Evolutionary conservation across 1,140 invertebrate genomes (phyloP), one percentile per base, ranked within the genome.

Genomic region (Prorops nasuta): DNA sequence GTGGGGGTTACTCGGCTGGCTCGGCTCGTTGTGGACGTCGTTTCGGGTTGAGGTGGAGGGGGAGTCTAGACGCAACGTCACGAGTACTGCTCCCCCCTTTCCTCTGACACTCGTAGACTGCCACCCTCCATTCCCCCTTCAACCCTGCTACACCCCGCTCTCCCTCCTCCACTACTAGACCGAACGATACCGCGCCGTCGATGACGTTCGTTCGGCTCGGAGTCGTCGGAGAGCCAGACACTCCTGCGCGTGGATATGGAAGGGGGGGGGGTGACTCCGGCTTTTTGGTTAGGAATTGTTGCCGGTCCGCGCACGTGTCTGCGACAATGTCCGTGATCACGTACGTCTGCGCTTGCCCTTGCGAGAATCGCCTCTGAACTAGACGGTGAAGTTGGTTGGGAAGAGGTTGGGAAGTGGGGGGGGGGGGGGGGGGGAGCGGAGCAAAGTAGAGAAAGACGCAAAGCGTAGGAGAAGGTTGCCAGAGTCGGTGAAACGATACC

Each of bases 21-120:
- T 28, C 24, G 24, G 54, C 47, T 46, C 57, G 61, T 55, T 53
- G 51, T 49, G 46, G 54, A 46, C 68, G 63, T 69, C 61, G 69
- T 70, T 69, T 71, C 60, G 66, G 60, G 58, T 59, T 65, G 63
- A 62, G 63, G 60, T 73, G 65, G 72, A 73, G 68, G 73, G 73
- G 73, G 71, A 66, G 73, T 76, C 73, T 76, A 76, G 73, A 76
- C 73, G 71, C 69, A 76, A 74, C 73, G 73, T 75, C 72, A 75
- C 72, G 69, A 73, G 71, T 74, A 73, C 70, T 58, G 47, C 22
- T 43, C 51, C 44, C 49, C 41, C 51, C 39, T n/a, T n/a, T 49
- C 54, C 51, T 49, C 60, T 49, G 49, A 53, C 56, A 36, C 59
- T 45, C 44, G 49, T 51, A 51, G 51, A 57, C 31, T 43, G 32